Percentiles rank a stretch among this genome's conserved stretches.
These are phyloP conservation scores for Tanytarsus gracilentus DNA, from an alignment of 2,888 invertebrate genomes.

Conservation along the genomic window DNA sequence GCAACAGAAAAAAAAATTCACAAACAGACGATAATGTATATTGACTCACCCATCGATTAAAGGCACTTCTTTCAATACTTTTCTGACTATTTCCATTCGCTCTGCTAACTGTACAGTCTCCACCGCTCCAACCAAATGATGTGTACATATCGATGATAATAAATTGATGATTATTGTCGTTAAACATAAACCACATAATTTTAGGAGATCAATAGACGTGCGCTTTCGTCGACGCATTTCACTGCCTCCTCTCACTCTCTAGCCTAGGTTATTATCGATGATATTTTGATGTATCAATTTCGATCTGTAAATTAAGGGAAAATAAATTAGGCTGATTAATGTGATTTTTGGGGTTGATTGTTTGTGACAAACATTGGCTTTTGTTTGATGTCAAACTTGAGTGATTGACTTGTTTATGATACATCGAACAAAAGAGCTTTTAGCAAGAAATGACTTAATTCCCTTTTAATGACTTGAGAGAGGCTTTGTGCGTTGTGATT, in stretches of 20 bases:
- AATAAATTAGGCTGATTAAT: too few species aligned
- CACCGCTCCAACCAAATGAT: slow-evolving; percentile 34
- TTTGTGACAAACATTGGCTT: too few species aligned
- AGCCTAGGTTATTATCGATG: too few species aligned
- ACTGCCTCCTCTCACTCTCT: too few species aligned
- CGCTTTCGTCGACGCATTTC: slow-evolving; percentile 44
- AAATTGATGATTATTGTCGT: slow-evolving; percentile 42
- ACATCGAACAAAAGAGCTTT: too few species aligned
- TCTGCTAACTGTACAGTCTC: slow-evolving; percentile 50
- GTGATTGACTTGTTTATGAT: too few species aligned
- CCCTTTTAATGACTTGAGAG: too few species aligned
- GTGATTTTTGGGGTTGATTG: too few species aligned
- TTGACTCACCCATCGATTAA: slow-evolving; percentile 51
- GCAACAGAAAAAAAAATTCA: background rate
- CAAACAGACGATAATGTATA: background rate
- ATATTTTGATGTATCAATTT: background rate
- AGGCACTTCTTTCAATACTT: slow-evolving; percentile 52
- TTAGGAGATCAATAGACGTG: slow-evolving; percentile 42
- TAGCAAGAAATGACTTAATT: too few species aligned
- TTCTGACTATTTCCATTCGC: slow-evolving; percentile 49
- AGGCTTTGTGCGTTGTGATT: too few species aligned
- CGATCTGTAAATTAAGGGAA: slow-evolving; percentile 17
- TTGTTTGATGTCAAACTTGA: too few species aligned
- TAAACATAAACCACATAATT: slow-evolving; percentile 44
- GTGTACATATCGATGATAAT: slow-evolving; percentile 36